Base-by-base conservation (phyloP, 2,888 invertebrate genomes). In the Agonopterix alstromeriana region DNA sequence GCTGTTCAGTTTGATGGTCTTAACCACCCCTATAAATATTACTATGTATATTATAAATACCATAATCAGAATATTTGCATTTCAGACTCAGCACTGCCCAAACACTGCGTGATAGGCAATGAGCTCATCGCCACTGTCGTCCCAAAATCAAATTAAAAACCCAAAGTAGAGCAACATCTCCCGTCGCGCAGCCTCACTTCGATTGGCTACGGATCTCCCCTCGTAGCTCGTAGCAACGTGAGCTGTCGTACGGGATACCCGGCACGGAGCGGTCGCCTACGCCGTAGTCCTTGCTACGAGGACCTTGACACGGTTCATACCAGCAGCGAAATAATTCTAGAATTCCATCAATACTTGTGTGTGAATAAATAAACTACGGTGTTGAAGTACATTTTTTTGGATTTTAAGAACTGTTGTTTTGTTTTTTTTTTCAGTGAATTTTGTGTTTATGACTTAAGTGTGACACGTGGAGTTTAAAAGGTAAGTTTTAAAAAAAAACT, bases 191-290 rank as follows among this genome's bases (percentile, higher is more conserved):
- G 82, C 84, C 73, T 82, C 81, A 64, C 78, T 88, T 87, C 88
- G 88, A 88, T 88, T 88, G 87, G 87, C 87, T 70, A 77, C 83
- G 76, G 61, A 78, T 80, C 77, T 77, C 83, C 78, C 82, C 81
- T 78, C 82, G 84, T 85, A 86, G 87, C 85, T 80, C 81, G 82
- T 86, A 82, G 85, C 86, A 84, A 86, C 86, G 83, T 77, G 84
- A 77, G 77, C 81, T 86, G 81, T 87, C 79, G 84, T 83, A 73
- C 83, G 77, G 82, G 82, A 74, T 74, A 70, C 69, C 75, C 75
- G 82, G 82, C 82, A 77, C 87, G 76, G 68, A 72, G 77, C 82
- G 82, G 85, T 79, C 86, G 87, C 77, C 78, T 79, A 78, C 82
- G 73, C 61, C 73, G 79, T 77, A 79, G 77, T 67, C 53, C 50